Percentiles rank a stretch among this genome's conserved stretches.
Evolutionary conservation across 2,113 vertebrate species (phyloP).

Genomic region (Grammomys dolichurus): DNA sequence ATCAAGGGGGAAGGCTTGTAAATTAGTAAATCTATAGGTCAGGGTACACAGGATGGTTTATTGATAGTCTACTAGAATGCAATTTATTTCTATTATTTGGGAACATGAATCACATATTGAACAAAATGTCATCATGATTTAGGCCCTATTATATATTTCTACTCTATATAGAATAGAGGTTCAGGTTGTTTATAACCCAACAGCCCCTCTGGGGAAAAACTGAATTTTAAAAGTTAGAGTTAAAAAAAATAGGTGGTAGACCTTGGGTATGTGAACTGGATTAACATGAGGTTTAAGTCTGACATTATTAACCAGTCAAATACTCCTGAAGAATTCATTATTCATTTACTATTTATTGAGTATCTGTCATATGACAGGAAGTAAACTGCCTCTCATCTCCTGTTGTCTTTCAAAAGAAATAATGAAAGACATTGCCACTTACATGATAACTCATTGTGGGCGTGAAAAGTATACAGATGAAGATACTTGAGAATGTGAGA

Average conservation of each 20-base stretch:
- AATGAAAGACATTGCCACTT: background rate
- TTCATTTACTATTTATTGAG: conserved; percentile 37
- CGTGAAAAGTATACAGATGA: background rate
- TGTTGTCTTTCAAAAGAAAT: conserved; percentile 7
- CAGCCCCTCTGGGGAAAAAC: background rate
- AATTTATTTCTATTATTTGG: conserved; percentile 55
- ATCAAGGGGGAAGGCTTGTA: conserved; percentile 43
- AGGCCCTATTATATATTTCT: conserved; percentile 52
- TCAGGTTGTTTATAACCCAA: conserved; percentile 53
- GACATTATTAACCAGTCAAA: background rate
- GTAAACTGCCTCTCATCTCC: background rate
- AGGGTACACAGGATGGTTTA: conserved; percentile 44
- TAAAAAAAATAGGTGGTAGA: background rate
- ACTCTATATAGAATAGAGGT: conserved; percentile 21
- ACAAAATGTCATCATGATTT: conserved; percentile 70
- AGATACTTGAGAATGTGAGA: background rate
- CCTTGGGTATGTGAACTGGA: background rate
- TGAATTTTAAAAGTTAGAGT: conserved; percentile 37
- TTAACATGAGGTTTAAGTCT: conserved; percentile 29
- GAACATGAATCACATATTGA: conserved; percentile 67
- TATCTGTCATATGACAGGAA: background rate
- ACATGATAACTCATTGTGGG: background rate
- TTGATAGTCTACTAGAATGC: conserved; percentile 47
- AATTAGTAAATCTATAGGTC: conserved; percentile 43
- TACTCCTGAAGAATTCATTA: background rate